phyloP scores from a whole-genome alignment of 1,140 invertebrate species.

The Brachionus rubens region DNA sequence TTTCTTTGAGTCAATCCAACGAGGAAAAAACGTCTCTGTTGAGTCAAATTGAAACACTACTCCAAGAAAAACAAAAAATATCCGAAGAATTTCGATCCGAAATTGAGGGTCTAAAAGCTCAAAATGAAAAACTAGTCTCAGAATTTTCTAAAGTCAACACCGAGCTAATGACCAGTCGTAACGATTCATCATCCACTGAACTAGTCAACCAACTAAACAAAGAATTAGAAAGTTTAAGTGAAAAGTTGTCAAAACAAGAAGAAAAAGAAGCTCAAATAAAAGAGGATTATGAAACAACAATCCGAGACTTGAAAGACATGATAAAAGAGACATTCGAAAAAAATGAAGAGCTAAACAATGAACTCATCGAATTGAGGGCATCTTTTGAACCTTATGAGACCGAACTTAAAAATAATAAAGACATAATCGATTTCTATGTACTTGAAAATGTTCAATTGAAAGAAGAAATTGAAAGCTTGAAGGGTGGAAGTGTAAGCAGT shows the following conservation, averaged over 20 bases:
- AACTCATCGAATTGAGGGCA: slow-evolving; percentile 53
- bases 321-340: slow-evolving; percentile 53
- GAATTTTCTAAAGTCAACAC: neutral
- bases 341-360: slow-evolving; percentile 53
- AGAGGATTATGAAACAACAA: slow-evolving; percentile 50
- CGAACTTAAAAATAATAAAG: slow-evolving; percentile 52
- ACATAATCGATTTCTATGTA: slow-evolving; percentile 50
- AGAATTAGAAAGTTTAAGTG: slow-evolving; percentile 46
- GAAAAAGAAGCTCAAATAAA: slow-evolving; percentile 51
- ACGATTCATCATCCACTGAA: neutral
- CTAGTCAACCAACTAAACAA: slow-evolving; percentile 11
- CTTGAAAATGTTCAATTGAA: slow-evolving; percentile 55
- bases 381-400: slow-evolving; percentile 49
- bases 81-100: neutral
- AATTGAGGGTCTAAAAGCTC: neutral
- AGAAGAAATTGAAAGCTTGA: slow-evolving; percentile 53
- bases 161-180: neutral
- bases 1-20: slow-evolving; percentile 28
- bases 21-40: neutral
- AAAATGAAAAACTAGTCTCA: neutral
- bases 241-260: slow-evolving; percentile 53
- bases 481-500: neutral
- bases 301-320: slow-evolving; percentile 46
- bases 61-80: slow-evolving; percentile 10
- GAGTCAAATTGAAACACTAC: neutral